These are phyloP conservation scores for Morpho helenor DNA, from an alignment of 2,888 invertebrate genomes.

Conservation along the genomic window DNA sequence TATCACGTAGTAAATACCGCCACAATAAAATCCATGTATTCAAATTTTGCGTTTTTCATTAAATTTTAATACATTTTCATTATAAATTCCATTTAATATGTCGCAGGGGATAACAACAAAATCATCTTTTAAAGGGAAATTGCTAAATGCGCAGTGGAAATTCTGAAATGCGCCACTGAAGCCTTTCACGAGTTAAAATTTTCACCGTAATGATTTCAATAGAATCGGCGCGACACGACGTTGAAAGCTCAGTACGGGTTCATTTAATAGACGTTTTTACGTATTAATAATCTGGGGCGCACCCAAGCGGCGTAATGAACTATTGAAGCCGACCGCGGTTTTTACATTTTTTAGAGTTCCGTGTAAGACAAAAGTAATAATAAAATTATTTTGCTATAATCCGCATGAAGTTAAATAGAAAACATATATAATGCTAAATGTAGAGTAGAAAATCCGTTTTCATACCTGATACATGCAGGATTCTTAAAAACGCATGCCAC, in stretches of 20 bases:
- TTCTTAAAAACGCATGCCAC: no score
- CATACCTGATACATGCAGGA: no score
- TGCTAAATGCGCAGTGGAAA: constrained; percentile 5
- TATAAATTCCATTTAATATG: no score
- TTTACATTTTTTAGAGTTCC: constrained; percentile 2
- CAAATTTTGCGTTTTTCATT: no score
- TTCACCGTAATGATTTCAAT: constrained; percentile 19
- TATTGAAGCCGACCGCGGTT: constrained; percentile 30
- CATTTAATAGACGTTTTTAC: constrained; percentile 26
- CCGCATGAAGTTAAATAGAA: no score
- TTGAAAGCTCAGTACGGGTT: constrained; percentile 19
- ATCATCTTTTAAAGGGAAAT: constrained; percentile 7
- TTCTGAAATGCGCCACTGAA: constrained; percentile 5
- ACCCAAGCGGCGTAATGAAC: constrained; percentile 32
- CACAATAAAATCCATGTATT: no score
- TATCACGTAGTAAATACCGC: no score
- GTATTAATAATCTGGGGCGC: constrained; percentile 15
- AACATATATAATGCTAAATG: no score
- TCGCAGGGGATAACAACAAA: background rate
- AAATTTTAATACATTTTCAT: no score
- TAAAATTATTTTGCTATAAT: no score
- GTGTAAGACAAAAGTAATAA: background rate
- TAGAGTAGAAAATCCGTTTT: no score
- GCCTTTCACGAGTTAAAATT: constrained; percentile 14
- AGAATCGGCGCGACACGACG: constrained; percentile 13